A percentile compares a stretch with the other conserved stretches of the same genome.
phyloP scores from a whole-genome alignment of 2,888 invertebrate species.

The Leptinotarsa rubiginosa region DNA sequence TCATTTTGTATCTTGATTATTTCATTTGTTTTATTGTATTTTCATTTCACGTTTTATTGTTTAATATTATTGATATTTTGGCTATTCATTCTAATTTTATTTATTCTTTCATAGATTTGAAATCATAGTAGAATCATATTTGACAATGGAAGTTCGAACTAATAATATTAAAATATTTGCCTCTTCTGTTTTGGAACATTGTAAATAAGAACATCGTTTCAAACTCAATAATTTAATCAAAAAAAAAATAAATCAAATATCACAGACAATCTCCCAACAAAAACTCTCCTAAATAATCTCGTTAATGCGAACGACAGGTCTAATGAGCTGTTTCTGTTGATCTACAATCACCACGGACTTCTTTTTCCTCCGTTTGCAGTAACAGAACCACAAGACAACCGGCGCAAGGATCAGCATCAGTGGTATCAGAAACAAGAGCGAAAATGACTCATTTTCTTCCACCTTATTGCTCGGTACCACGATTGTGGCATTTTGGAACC shows the following conservation, averaged over 20 bases:
- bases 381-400: constrained; percentile 60
- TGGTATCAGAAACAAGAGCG: constrained; percentile 60
- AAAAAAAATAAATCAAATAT: constrained; percentile 16
- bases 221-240: constrained; percentile 25
- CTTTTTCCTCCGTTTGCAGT: constrained; percentile 57
- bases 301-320: constrained; percentile 39
- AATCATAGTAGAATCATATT: too few species aligned
- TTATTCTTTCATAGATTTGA: too few species aligned
- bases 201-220: not conserved
- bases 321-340: constrained; percentile 50
- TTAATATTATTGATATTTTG: too few species aligned
- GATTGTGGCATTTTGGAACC: constrained; percentile 57
- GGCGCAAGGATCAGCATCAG: constrained; percentile 59
- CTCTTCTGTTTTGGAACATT: too few species aligned
- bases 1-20: too few species aligned
- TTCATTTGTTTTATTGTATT: too few species aligned
- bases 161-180: too few species aligned
- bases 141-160: too few species aligned
- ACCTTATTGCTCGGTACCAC: constrained; percentile 50
- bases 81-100: too few species aligned
- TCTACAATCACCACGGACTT: constrained; percentile 40
- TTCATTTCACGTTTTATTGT: too few species aligned
- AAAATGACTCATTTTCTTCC: constrained; percentile 52
- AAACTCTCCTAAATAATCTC: constrained; percentile 38
- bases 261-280: constrained; percentile 30